Conservation (phyloP, 2,888 invertebrate species). For the Deroplatys truncata region DNA sequence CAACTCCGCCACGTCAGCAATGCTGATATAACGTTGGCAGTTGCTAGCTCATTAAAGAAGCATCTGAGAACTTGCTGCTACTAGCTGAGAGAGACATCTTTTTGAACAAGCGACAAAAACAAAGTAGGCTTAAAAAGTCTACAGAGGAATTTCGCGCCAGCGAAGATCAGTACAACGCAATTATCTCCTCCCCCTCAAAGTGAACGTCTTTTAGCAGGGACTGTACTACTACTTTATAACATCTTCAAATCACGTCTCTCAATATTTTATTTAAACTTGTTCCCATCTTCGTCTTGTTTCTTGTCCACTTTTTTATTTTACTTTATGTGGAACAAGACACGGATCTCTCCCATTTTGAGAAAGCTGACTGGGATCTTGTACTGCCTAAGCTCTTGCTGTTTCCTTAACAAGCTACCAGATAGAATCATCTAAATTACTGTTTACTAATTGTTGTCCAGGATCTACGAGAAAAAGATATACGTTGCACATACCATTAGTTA, state of each 20-base stretch:
- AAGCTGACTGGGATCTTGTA: neutral
- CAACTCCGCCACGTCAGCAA: too few species aligned
- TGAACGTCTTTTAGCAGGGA: neutral
- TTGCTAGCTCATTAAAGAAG: too few species aligned
- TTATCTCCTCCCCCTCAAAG: neutral
- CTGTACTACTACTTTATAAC: constrained; percentile 9
- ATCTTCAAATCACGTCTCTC: constrained; percentile 21
- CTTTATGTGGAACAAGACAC: constrained; percentile 4
- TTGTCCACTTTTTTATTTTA: neutral
- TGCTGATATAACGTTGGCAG: too few species aligned
- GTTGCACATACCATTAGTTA: too few species aligned
- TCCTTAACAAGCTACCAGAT: too few species aligned
- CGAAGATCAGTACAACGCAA: neutral
- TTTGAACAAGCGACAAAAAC: too few species aligned
- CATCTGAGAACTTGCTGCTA: too few species aligned
- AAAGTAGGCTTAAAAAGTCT: neutral
- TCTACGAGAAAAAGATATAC: too few species aligned
- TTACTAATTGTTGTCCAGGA: too few species aligned
- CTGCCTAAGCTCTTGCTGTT: neutral
- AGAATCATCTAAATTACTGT: too few species aligned
- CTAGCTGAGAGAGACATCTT: too few species aligned
- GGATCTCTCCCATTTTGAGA: constrained; percentile 3
- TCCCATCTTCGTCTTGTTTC: constrained; percentile 10
- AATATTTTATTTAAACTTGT: constrained; percentile 20
- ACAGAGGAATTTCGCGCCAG: neutral